Evolutionary conservation across 2,797 vertebrate species (phyloP), one percentile per base, ranked within the genome.

Genomic region (Rhinichthys osculus): DNA sequence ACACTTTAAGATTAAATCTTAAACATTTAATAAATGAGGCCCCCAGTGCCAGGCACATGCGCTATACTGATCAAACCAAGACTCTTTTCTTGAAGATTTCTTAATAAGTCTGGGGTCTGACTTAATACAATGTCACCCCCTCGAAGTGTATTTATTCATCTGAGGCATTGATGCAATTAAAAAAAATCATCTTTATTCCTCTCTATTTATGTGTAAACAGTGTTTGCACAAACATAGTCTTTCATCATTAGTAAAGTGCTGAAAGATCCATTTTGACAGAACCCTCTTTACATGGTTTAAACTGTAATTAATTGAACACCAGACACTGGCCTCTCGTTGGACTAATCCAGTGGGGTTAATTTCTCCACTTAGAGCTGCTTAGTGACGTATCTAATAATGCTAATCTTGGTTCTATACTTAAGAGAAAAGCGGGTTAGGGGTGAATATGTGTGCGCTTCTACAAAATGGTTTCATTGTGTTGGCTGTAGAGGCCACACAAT

Each of bases 401-500:
- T 89, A 86, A 90, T 83, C 86, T 77, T 78, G 52, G 42, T 81
- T 82, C 83, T 80, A 84, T 70, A 81, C 82, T 82, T 89, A 90
- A 88, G 50, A 79, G 35, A 76, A 38, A 83, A 80, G 76, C 42
- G 6, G 71, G 64, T 88, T 81, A 85, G 30, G 57, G 59, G 71
- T 78, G 40, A 59, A n/a, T 85, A 54, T 50, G 47, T 73, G 69
- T 69, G 52, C 30, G 35, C 52, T 33, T 78, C 13, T 52, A 6
- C 4, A 23, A 38, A 78, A 82, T 38, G 4, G 54, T 11, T 69
- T 23, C 8, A 40, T 16, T 23, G 23, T 62, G 16, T 14, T 83
- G 7, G 19, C 38, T 33, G 14, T 47, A 38, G 23, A 78, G 33
- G 59, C 8, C 9, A 66, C 30, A 27, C 27, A 57, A 3, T 67